phyloP scores from a whole-genome alignment of 1,140 invertebrate species.

The Calephelis nemesis region DNA sequence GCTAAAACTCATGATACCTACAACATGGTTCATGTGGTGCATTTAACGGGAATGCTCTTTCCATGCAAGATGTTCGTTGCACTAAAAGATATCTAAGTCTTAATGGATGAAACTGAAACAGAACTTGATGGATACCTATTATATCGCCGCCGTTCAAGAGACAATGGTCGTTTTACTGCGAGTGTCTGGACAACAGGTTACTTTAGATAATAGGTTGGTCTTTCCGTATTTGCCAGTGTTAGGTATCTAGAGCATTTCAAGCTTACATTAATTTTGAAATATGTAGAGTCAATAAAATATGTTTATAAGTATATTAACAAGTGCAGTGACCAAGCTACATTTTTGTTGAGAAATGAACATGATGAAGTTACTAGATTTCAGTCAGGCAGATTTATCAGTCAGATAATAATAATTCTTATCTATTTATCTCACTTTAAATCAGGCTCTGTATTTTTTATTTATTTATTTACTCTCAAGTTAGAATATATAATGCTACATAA shows the following conservation, averaged over 20 bases:
- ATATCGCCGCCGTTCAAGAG: constrained; percentile 25
- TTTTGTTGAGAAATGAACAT: constrained; percentile 25
- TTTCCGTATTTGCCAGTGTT: constrained; percentile 29
- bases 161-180: constrained; percentile 19
- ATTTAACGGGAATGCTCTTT: no score
- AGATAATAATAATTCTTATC: no score
- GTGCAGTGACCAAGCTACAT: constrained; percentile 24
- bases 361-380: constrained; percentile 46
- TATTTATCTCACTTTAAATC: no score
- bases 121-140: constrained; percentile 31
- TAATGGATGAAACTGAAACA: constrained; percentile 26
- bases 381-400: constrained; percentile 38
- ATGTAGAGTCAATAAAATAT: constrained; percentile 20
- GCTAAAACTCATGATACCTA: no score
- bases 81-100: constrained; percentile 48
- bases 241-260: constrained; percentile 26
- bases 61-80: constrained; percentile 62
- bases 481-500: no score
- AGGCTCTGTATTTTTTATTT: no score
- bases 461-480: no score
- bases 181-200: no score
- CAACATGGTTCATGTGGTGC: constrained; percentile 42
- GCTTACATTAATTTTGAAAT: constrained; percentile 29
- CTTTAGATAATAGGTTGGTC: constrained; percentile 29
- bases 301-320: constrained; percentile 31